Evolutionary conservation across 1,140 invertebrate species (phyloP).

Genomic region (Drosophila pallidifrons): DNA sequence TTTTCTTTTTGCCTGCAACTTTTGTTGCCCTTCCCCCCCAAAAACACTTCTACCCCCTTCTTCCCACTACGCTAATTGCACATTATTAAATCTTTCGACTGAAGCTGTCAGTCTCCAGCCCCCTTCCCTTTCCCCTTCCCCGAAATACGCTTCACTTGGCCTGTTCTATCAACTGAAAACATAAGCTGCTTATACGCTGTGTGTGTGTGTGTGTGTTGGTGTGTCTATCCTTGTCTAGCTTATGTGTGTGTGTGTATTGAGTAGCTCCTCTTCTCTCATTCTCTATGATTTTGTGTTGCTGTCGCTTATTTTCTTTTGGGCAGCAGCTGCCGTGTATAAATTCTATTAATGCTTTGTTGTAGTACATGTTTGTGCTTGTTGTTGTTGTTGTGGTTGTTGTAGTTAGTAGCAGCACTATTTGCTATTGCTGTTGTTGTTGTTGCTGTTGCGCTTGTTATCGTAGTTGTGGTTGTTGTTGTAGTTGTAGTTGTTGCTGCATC

Average conservation of each 20-base stretch:
- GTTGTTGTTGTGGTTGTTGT: constrained; percentile 48
- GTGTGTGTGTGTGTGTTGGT: constrained; percentile 25
- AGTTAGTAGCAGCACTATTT: constrained; percentile 40
- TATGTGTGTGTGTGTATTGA: constrained; percentile 26
- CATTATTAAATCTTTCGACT: constrained; percentile 46
- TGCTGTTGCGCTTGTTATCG: constrained; percentile 46
- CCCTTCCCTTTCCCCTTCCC: not conserved
- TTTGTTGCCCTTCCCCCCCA: not conserved
- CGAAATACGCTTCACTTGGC: constrained; percentile 4
- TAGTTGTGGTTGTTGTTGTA: constrained; percentile 25
- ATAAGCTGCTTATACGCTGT: constrained; percentile 47
- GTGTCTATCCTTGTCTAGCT: constrained; percentile 30
- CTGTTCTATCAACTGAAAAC: constrained; percentile 44
- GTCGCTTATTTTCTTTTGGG: constrained; percentile 15
- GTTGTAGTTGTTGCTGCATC: constrained; percentile 70
- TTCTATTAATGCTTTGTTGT: constrained; percentile 67
- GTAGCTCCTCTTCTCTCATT: constrained; percentile 15
- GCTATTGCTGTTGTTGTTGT: constrained; percentile 47
- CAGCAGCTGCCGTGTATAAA: constrained; percentile 58
- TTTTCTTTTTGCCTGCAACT: constrained; percentile 24
- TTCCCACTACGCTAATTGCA: constrained; percentile 41
- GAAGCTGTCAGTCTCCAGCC: constrained; percentile 6
- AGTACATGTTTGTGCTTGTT: constrained; percentile 53
- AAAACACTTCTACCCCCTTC: too few relatives aligned
- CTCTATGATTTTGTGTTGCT: constrained; percentile 26